Percentiles rank a stretch among this genome's conserved stretches.
Conservation (phyloP, 2,797 vertebrate genomes). For the Gouania willdenowi region DNA sequence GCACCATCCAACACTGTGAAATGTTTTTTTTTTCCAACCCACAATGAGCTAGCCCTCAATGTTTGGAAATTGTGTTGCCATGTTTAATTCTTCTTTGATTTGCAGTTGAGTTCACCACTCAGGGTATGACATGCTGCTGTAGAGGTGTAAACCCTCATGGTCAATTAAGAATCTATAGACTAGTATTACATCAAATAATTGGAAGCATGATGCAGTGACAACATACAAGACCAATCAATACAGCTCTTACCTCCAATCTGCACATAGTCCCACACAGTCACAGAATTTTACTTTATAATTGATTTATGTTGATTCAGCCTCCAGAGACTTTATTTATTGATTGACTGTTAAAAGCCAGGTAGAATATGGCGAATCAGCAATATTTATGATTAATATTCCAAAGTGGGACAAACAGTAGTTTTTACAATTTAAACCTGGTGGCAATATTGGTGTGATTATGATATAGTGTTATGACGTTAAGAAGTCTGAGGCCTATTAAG, state of each 20-base stretch:
- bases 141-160: constrained; percentile 17
- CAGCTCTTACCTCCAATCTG: not conserved
- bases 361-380: constrained; percentile 44
- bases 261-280: constrained; percentile 6
- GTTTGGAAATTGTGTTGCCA: no score
- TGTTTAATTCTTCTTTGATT: not conserved
- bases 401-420: constrained; percentile 14
- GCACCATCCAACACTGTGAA: no score
- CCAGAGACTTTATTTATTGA: constrained; percentile 50
- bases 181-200: constrained; percentile 53
- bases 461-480: constrained; percentile 23
- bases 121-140: not conserved
- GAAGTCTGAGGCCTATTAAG: constrained; percentile 20
- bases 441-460: not conserved
- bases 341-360: constrained; percentile 19
- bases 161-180: constrained; percentile 52
- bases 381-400: constrained; percentile 46
- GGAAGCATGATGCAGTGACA: constrained; percentile 46
- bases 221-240: constrained; percentile 41
- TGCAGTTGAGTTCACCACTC: not conserved
- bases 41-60: no score
- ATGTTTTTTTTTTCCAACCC: not conserved
- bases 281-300: constrained; percentile 42
- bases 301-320: constrained; percentile 51
- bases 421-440: not conserved